Conservation (phyloP, 2,888 invertebrate genomes). For the Xanthorhoe spadicearia region DNA sequence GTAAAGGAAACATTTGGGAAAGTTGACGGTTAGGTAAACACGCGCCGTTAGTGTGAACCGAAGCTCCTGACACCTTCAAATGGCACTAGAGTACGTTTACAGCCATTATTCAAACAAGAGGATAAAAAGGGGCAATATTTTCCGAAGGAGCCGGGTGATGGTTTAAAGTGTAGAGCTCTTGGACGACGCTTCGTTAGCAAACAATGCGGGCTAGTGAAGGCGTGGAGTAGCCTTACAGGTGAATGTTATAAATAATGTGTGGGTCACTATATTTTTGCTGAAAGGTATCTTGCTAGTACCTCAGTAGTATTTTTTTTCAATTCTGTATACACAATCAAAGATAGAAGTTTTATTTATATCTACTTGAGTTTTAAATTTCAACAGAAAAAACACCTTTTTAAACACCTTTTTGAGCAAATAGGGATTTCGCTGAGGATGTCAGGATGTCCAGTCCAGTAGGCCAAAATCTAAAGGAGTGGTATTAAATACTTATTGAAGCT, state of each 20-base stretch:
- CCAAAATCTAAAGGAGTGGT: no score
- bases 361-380: no score
- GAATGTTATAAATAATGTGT: background rate
- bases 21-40: constrained; percentile 82
- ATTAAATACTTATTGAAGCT: no score
- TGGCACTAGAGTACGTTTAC: constrained; percentile 79
- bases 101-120: constrained; percentile 84
- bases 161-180: constrained; percentile 83
- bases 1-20: constrained; percentile 79
- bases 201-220: constrained; percentile 67
- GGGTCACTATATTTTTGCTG: background rate
- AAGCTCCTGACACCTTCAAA: constrained; percentile 80
- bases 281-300: background rate
- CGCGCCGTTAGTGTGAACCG: constrained; percentile 72
- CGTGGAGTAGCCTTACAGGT: constrained; percentile 51
- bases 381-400: no score
- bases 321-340: no score
- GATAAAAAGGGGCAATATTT: constrained; percentile 85
- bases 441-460: no score
- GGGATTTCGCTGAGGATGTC: no score
- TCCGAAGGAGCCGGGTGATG: constrained; percentile 80
- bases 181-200: constrained; percentile 82
- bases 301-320: no score
- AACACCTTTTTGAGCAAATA: no score
- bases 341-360: no score